Evolutionary conservation across 2,888 invertebrate species (phyloP).

Genomic region (Pelosia muscerda): DNA sequence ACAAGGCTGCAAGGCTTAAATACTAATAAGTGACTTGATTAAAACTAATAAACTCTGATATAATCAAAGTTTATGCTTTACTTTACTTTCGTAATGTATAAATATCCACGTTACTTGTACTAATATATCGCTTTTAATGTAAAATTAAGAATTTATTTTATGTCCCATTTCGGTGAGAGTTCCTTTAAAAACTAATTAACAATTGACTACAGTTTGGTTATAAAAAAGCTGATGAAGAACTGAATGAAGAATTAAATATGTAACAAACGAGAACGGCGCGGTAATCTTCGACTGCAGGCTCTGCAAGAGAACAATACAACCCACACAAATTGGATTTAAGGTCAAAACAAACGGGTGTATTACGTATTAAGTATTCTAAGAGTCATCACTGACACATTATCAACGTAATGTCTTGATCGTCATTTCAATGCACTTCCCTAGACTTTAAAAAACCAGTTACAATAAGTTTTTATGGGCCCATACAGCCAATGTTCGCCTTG

Average conservation of each 20-base stretch:
- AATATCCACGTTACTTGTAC: no score
- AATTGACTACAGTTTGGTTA: neutral
- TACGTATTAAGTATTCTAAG: slow-evolving; percentile 8
- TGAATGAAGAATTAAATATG: no score
- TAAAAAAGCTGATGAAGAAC: slow-evolving; percentile 6
- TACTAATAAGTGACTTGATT: neutral
- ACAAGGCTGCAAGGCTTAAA: neutral
- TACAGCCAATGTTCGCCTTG: slow-evolving; percentile 51
- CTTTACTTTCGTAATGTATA: neutral
- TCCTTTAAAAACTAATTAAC: neutral
- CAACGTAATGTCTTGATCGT: slow-evolving; percentile 52
- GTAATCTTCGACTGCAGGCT: neutral
- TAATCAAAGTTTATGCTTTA: neutral
- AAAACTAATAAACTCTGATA: neutral
- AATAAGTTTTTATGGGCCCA: slow-evolving; percentile 63
- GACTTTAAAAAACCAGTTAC: slow-evolving; percentile 48
- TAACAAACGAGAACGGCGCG: neutral
- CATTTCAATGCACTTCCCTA: slow-evolving; percentile 51
- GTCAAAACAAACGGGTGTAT: slow-evolving; percentile 4
- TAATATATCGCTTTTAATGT: neutral
- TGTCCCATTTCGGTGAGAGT: neutral
- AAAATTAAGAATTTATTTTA: neutral
- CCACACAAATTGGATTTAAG: neutral
- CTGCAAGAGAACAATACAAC: neutral
- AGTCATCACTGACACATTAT: slow-evolving; percentile 39